phyloP scores from a whole-genome alignment of 1,140 invertebrate genomes.

The Eciton burchellii region DNA sequence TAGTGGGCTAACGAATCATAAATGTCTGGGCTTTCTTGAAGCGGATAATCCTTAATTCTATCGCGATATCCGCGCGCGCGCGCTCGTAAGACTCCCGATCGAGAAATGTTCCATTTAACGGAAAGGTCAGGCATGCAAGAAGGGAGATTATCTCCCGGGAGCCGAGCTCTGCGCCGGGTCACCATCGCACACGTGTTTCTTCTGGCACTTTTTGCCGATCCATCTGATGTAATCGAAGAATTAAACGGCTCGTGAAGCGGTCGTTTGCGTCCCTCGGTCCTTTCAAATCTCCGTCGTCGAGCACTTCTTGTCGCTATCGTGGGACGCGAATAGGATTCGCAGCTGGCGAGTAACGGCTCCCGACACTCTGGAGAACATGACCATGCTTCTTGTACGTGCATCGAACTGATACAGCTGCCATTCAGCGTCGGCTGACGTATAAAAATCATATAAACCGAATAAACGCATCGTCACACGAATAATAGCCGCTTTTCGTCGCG shows the following conservation, averaged over 20 bases:
- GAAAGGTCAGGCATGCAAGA: not conserved
- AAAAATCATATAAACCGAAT: not conserved
- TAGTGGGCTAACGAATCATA: too few relatives aligned
- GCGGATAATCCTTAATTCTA: not conserved
- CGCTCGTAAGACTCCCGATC: not conserved
- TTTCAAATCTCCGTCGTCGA: slow-evolving; percentile 48
- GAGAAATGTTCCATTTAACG: not conserved
- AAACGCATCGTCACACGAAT: too few relatives aligned
- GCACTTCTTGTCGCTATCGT: slow-evolving; percentile 19
- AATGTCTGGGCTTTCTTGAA: not conserved
- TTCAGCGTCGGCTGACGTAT: not conserved
- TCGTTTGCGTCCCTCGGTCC: slow-evolving; percentile 10
- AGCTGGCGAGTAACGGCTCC: slow-evolving; percentile 31
- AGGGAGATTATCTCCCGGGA: slow-evolving; percentile 11
- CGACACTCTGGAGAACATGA: not conserved
- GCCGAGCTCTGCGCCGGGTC: not conserved
- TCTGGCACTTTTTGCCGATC: slow-evolving; percentile 31
- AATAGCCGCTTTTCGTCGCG: too few relatives aligned
- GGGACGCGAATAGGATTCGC: slow-evolving; percentile 14
- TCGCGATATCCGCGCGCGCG: not conserved
- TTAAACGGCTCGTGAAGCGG: slow-evolving; percentile 25
- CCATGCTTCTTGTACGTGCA: not conserved
- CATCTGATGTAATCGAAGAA: slow-evolving; percentile 61
- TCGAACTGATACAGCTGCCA: not conserved
- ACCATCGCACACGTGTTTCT: not conserved